A percentile compares a stretch with the other conserved stretches of the same genome.
phyloP scores from a whole-genome alignment of 2,113 vertebrate genomes.

The Erythrolamprus reginae region DNA sequence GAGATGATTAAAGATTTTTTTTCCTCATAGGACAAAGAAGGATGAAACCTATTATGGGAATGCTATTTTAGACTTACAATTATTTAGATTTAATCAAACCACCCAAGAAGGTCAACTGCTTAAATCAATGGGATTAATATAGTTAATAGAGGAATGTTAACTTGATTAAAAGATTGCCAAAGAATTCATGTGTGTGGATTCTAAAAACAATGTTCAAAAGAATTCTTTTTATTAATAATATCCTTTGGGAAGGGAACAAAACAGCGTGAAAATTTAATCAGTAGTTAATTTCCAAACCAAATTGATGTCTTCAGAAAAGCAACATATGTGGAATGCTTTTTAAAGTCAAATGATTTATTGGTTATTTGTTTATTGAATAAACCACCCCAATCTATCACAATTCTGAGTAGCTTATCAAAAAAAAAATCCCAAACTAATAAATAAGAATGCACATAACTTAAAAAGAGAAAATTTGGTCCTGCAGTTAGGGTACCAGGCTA shows the following conservation, averaged over 20 bases:
- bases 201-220: neutral
- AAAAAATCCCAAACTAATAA: neutral
- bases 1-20: neutral
- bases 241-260: neutral
- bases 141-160: neutral
- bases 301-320: neutral
- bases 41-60: neutral
- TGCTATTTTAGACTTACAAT: neutral
- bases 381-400: neutral
- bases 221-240: neutral
- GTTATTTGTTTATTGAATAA: neutral
- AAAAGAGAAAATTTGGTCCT: neutral
- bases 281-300: neutral
- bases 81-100: conserved; percentile 10
- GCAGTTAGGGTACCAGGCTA: neutral
- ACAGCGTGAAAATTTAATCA: neutral
- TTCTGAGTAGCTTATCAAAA: neutral
- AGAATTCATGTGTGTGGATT: neutral
- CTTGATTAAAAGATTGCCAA: conserved; percentile 17
- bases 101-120: neutral
- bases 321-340: neutral
- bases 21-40: neutral
- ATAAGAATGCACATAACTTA: neutral
- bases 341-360: neutral
- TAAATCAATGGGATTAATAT: neutral